These are phyloP conservation scores for Meriones psammophilus DNA, from an alignment of 2,797 vertebrate species.

Conservation along the genomic window DNA sequence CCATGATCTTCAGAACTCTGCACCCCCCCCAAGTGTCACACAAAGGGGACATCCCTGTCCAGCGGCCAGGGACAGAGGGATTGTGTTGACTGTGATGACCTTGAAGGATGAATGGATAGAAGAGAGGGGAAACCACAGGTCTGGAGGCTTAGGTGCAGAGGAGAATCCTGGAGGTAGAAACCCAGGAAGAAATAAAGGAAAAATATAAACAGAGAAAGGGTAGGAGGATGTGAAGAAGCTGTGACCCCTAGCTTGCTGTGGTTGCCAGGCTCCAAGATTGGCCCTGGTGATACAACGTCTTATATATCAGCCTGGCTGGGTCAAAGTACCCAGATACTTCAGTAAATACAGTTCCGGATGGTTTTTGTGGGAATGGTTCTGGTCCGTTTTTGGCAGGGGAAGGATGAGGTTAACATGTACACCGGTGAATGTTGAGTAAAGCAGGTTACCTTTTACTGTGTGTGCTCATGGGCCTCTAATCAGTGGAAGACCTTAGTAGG, in stretches of 20 bases:
- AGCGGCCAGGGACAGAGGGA: neutral
- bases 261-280: neutral
- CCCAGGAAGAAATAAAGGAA: neutral
- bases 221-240: neutral
- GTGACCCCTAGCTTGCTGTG: neutral
- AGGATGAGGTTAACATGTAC: conserved; percentile 21
- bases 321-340: neutral
- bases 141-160: neutral
- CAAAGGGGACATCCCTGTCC: neutral
- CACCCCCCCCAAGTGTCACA: neutral
- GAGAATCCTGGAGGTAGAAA: neutral
- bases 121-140: neutral
- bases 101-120: neutral
- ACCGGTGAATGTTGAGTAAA: neutral
- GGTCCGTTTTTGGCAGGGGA: neutral
- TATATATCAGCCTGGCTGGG: neutral
- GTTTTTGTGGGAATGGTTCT: neutral
- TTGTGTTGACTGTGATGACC: neutral
- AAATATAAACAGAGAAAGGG: neutral
- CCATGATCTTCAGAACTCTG: neutral
- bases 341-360: conserved; percentile 10
- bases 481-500: neutral
- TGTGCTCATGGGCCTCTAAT: neutral
- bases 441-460: neutral
- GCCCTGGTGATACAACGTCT: neutral